Evolutionary conservation across 2,797 vertebrate species (phyloP), one percentile per base, ranked within the genome.

Genomic region (Leptoclinus maculatus): DNA sequence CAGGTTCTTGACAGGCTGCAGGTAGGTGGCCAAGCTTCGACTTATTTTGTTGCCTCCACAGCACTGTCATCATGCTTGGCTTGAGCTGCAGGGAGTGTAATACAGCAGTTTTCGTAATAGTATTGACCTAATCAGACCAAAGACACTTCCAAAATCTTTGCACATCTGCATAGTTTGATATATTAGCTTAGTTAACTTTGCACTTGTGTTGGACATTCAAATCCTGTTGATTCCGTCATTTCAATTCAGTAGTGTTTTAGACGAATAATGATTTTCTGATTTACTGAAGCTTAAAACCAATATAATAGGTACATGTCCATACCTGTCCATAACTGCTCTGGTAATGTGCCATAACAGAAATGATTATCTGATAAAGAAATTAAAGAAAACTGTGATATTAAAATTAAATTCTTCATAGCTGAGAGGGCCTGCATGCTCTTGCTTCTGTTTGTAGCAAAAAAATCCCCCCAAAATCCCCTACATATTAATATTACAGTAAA

Each of bases 11-110:
- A 74, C 79, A 74, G 78, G 76, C 56, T 57, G 70, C 70, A 83
- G 74, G 83, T 86, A 60, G 56, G 74, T 70, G 59, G 81, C 73
- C 78, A 74, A 54, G 36, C 71, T 71, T 16, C 12, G 79, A 81
- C 65, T 78, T 85, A 83, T 83, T 57, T 73, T 54, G 51, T 51
- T 60, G 16, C 47, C 67, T 83, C 60, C 34, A 45, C 76, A 38
- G 60, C 25, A 39, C 54, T 38, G 60, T 76, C 72, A 71, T 71
- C 66, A 71, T 62, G 56, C 70, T 54, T 79, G 51, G 69, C 67
- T 68, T 66, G 56, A 69, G 59, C 51, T 71, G 73, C 56, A 49
- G 3, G 53, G 7, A 71, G 47, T 39, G 64, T 83, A 79, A 84
- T 66, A 21, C 66, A 74, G 74, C 74, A 80, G 38, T 79, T 82